phyloP scores from a whole-genome alignment of 2,888 invertebrate genomes.

The Amblyteles armatorius region DNA sequence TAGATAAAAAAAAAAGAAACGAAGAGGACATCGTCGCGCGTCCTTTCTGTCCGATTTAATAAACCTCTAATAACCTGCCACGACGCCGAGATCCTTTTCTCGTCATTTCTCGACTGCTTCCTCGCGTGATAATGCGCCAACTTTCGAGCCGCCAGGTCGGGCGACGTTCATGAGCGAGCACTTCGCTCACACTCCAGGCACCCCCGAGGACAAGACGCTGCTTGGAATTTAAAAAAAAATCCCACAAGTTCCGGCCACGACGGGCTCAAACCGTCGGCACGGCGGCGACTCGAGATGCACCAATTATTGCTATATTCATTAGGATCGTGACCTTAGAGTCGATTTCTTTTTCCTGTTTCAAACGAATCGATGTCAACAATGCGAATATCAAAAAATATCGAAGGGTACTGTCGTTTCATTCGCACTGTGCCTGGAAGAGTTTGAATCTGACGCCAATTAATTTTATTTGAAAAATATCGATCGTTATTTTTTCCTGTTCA shows the following conservation, averaged over 20 bases:
- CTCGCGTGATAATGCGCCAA: constrained; percentile 40
- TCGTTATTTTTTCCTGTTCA: too few relatives aligned
- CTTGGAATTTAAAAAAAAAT: constrained; percentile 7
- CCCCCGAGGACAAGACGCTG: constrained; percentile 12
- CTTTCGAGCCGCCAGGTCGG: constrained; percentile 6
- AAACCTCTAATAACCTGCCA: constrained; percentile 52
- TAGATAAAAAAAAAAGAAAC: constrained; percentile 13
- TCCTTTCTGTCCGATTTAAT: constrained; percentile 55
- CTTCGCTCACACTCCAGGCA: background rate
- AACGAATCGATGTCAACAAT: too few relatives aligned
- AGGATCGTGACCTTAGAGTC: too few relatives aligned
- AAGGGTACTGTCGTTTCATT: too few relatives aligned
- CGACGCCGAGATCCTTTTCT: constrained; percentile 28
- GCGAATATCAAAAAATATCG: too few relatives aligned
- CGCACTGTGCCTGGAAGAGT: too few relatives aligned
- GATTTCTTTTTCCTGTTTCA: too few relatives aligned
- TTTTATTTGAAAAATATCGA: too few relatives aligned
- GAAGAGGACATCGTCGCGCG: constrained; percentile 17
- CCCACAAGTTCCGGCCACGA: background rate
- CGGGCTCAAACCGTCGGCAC: background rate
- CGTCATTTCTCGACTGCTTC: constrained; percentile 5
- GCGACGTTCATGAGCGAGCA: constrained; percentile 41
- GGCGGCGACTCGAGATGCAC: background rate
- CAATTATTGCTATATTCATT: background rate
- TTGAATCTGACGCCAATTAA: too few relatives aligned